phyloP scores from a whole-genome alignment of 2,888 invertebrate species.

The Azorinus chamasolen region DNA sequence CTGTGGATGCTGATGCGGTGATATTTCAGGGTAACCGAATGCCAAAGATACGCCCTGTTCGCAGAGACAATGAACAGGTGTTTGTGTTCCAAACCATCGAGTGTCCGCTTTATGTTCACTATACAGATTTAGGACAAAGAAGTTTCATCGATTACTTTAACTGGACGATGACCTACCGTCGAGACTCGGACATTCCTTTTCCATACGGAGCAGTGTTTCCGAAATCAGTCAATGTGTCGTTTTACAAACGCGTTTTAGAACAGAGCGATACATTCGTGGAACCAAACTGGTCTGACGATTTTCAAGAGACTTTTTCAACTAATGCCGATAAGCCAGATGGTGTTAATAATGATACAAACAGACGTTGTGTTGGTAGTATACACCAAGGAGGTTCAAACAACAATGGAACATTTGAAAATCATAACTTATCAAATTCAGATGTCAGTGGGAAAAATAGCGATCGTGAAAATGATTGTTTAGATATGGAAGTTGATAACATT shows the following conservation, averaged over 20 bases:
- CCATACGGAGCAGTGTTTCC: slow-evolving; percentile 39
- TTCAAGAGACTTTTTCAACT: no score
- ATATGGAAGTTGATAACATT: no score
- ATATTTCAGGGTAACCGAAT: slow-evolving; percentile 47
- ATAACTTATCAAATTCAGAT: neutral
- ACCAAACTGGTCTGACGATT: no score
- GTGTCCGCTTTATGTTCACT: slow-evolving; percentile 32
- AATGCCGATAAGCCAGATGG: no score
- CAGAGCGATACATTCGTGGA: no score
- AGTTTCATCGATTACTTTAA: slow-evolving; percentile 28
- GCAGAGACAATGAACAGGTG: no score
- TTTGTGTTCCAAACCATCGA: slow-evolving; percentile 40
- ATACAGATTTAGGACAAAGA: neutral
- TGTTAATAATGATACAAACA: no score
- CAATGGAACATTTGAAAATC: no score
- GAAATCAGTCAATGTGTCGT: neutral
- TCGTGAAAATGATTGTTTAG: no score
- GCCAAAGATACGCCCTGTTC: slow-evolving; percentile 26
- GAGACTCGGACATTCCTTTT: slow-evolving; percentile 58
- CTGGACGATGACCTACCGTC: slow-evolving; percentile 61
- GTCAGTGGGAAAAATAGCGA: neutral
- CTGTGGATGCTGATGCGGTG: slow-evolving; percentile 39
- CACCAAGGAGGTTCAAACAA: no score
- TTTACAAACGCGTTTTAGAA: neutral
- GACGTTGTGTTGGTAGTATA: no score